Conservation (phyloP, 1,140 invertebrate species). For the Drosophila pruinosa region DNA sequence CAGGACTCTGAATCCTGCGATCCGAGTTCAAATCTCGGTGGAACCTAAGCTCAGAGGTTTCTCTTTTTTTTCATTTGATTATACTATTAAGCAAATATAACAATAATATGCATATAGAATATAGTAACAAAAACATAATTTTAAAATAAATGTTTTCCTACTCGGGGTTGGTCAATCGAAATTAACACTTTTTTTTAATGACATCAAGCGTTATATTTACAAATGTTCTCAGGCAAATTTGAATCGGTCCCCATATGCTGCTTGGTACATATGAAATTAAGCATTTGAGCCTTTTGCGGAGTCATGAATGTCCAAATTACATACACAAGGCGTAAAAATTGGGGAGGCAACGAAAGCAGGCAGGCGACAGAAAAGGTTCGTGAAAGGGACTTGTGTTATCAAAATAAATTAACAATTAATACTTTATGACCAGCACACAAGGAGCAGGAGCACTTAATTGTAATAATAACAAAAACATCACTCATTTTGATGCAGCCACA, state of each 20-base stretch:
- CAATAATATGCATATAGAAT: no score
- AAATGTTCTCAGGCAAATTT: constrained; percentile 15
- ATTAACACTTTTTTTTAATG: constrained; percentile 4
- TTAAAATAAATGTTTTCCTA: background rate
- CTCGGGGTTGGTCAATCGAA: background rate
- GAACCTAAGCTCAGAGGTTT: constrained; percentile 84
- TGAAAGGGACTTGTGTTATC: constrained; percentile 44
- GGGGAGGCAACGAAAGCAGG: constrained; percentile 9
- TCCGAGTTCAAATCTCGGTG: constrained; percentile 93
- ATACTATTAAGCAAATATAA: background rate
- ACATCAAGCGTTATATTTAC: constrained; percentile 10
- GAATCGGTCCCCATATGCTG: constrained; percentile 51
- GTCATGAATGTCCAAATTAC: constrained; percentile 58
- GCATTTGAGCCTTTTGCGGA: constrained; percentile 41
- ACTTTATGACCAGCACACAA: constrained; percentile 48
- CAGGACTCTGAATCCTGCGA: constrained; percentile 96
- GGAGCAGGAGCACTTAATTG: background rate
- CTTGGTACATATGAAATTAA: constrained; percentile 69
- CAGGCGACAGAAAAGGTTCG: background rate
- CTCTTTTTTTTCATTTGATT: background rate
- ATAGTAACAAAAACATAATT: no score
- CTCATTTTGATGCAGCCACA: background rate
- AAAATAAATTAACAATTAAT: constrained; percentile 73
- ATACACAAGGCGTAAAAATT: constrained; percentile 12
- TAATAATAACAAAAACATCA: background rate